phyloP scores from a whole-genome alignment of 2,888 invertebrate species.

The Dexiosoma caninum region DNA sequence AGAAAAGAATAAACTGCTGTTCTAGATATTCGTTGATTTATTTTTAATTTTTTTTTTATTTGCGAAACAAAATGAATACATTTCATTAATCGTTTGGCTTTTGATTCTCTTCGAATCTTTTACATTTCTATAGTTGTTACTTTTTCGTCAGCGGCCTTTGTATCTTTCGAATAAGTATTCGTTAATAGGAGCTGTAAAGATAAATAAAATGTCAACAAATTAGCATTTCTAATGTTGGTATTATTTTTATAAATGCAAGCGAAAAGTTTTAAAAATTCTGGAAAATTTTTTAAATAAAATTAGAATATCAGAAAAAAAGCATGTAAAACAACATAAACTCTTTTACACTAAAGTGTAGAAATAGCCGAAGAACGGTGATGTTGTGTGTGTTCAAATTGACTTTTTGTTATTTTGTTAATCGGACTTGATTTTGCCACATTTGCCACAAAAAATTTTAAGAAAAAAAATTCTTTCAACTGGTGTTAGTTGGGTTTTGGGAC shows the following conservation, averaged over 20 bases:
- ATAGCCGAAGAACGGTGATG: too few species aligned
- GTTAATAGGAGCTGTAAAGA: conserved; percentile 46
- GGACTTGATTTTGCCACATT: too few species aligned
- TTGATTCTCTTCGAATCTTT: conserved; percentile 11
- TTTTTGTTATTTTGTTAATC: too few species aligned
- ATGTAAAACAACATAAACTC: background rate
- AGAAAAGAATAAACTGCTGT: background rate
- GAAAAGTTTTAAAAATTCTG: background rate
- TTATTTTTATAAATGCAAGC: background rate
- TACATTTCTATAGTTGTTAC: conserved; percentile 27
- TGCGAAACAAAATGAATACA: conserved; percentile 49
- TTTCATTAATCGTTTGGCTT: conserved; percentile 36
- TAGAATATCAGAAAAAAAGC: background rate
- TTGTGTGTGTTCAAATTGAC: too few species aligned
- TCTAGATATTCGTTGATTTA: too few species aligned
- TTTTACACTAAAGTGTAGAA: too few species aligned
- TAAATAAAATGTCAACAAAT: conserved; percentile 30
- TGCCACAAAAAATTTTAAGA: too few species aligned
- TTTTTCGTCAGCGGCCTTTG: conserved; percentile 4
- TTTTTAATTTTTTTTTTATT: too few species aligned
- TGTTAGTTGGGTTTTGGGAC: too few species aligned
- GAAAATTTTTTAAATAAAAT: conserved; percentile 27
- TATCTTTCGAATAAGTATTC: conserved; percentile 13
- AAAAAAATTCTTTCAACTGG: too few species aligned
- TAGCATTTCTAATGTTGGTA: conserved; percentile 29